Percentiles rank a stretch among this genome's conserved stretches.
Conservation (phyloP, 2,797 vertebrate species). For the Protonibea diacanthus region DNA sequence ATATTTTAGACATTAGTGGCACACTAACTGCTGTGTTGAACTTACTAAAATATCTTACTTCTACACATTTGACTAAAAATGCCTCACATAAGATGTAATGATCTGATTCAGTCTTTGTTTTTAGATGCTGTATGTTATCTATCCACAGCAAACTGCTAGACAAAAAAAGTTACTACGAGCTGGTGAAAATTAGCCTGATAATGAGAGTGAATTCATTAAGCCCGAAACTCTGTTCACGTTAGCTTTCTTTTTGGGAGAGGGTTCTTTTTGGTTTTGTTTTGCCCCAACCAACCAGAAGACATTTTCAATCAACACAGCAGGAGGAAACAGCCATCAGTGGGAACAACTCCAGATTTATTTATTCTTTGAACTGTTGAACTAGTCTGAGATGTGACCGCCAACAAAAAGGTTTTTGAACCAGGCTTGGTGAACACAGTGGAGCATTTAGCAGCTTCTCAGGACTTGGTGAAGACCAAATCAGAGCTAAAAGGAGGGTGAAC, state of each 20-base stretch:
- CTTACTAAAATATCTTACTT: conserved; percentile 1
- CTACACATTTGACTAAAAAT: neutral
- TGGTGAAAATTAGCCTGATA: neutral
- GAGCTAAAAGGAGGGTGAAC: too few relatives aligned
- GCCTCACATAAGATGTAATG: neutral
- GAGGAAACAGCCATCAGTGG: neutral
- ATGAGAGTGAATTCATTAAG: neutral
- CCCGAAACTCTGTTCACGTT: neutral
- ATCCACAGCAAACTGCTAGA: neutral
- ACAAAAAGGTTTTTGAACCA: neutral
- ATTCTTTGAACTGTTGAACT: neutral
- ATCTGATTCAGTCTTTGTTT: conserved; percentile 2
- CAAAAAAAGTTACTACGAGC: neutral
- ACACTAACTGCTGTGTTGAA: conserved; percentile 19
- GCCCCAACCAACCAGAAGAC: neutral
- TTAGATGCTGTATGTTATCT: neutral
- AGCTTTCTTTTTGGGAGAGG: neutral
- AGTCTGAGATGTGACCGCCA: neutral
- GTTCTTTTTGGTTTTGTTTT: neutral
- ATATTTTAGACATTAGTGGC: conserved; percentile 45
- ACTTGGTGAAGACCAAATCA: too few relatives aligned
- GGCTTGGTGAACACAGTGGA: neutral
- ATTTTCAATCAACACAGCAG: neutral
- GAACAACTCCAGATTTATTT: neutral
- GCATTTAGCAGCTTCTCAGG: too few relatives aligned